These are phyloP conservation scores for Dermatemys mawii DNA, from an alignment of 2,113 vertebrate species.

Conservation along the genomic window DNA sequence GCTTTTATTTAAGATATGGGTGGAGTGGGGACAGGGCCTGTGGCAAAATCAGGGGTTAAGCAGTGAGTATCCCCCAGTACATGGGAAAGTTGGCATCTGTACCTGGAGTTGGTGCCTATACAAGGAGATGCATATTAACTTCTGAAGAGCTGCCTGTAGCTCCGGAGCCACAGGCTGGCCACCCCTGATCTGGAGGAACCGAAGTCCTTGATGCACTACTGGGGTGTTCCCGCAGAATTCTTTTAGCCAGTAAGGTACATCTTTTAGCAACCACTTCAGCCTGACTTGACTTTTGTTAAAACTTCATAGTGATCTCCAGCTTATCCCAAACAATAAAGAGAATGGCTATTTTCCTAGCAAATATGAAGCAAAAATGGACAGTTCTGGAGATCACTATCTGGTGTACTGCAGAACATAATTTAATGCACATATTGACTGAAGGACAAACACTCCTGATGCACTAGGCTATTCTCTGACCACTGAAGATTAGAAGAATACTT, in stretches of 20 bases:
- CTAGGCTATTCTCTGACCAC: conserved; percentile 47
- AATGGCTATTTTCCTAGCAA: neutral
- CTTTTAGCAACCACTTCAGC: neutral
- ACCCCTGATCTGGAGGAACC: conserved; percentile 6
- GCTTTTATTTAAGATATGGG: no score
- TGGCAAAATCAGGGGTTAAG: no score
- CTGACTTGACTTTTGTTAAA: neutral
- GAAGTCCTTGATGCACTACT: neutral
- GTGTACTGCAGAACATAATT: conserved; percentile 58
- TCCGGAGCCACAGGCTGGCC: no score
- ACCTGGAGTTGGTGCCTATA: no score
- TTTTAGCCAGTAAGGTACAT: neutral
- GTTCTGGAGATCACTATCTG: conserved; percentile 70
- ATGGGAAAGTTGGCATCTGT: no score
- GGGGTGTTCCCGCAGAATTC: neutral
- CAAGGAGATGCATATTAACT: no score
- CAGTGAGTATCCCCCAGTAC: no score
- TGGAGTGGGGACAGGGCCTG: no score
- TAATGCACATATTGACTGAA: conserved; percentile 65
- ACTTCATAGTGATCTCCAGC: neutral
- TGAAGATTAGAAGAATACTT: conserved; percentile 3
- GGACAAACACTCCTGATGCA: neutral
- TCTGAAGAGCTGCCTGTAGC: no score
- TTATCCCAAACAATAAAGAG: accelerated
- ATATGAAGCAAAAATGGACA: conserved; percentile 63